Evolutionary conservation across 2,113 vertebrate genomes (phyloP).

Genomic region (Chamaetylas fuelleborni): DNA sequence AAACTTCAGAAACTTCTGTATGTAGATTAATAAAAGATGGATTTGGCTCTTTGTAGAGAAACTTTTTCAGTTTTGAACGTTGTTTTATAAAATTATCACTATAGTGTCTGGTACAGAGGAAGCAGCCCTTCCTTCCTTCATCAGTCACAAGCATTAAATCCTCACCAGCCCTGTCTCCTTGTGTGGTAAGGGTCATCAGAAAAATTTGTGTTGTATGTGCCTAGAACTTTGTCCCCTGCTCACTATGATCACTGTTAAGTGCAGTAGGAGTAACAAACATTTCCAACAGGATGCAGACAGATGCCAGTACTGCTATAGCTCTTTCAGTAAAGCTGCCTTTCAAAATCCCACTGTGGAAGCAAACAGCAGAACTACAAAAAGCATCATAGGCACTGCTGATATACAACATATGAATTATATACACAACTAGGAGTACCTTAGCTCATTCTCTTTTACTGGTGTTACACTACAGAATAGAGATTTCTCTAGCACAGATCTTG

Average conservation of each 20-base stretch:
- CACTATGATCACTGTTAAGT: neutral
- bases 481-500: neutral
- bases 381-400: neutral
- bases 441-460: neutral
- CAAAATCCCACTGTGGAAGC: neutral
- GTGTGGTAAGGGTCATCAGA: neutral
- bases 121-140: neutral
- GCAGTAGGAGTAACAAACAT: neutral
- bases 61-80: neutral
- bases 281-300: neutral
- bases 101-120: neutral
- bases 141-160: neutral
- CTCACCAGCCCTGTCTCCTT: neutral
- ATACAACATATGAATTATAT: neutral
- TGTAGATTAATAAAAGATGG: neutral
- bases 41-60: neutral
- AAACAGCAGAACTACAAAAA: neutral
- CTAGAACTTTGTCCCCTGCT: neutral
- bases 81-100: neutral
- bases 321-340: neutral
- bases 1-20: neutral
- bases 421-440: neutral
- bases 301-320: neutral
- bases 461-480: fast-evolving
- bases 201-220: neutral